Base-by-base conservation (phyloP, 92 coral and sea anemone species). In the Palythoa caribaeorum region DNA sequence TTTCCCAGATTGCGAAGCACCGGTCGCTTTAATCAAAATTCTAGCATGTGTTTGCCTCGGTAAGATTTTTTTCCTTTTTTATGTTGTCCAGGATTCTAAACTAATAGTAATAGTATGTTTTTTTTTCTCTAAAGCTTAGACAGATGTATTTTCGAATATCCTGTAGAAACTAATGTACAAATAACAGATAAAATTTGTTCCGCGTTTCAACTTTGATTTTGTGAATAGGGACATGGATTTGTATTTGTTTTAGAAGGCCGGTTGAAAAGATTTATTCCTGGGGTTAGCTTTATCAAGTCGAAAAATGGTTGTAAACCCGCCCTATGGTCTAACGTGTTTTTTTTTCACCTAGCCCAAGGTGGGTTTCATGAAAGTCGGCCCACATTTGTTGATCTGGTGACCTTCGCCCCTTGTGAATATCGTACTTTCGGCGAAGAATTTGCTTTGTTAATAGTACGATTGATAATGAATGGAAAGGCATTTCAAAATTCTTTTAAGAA, bases 41-140 rank as follows among this genome's bases (percentile, higher is more conserved):
- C 78, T 96, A 44, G 99, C 99, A 14, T 94, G 95, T 88, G 90
- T 91, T 14, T 96, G 98, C 38, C 92, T 96, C 13, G 98, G 99
- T 96, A 94, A 92, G 99, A 68, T 53, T 6, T 20, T 35, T 28
- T 52, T 2, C 14, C 21, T 50, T 17, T 50, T 50, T 9, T 9
- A 11, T 75, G 16, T 75, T n/a, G 13, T 9, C 12, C 79, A 13
- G 17, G n/a, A n/a, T 47, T 16, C 17, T 47, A 0, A 17, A 2
- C n/a, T 16, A 47, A 6, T 19, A n/a, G 39, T 13, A 9, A 15
- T 84, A 20, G 17, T 17, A 48, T 57, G 35, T 17, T 9, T 6
- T 28, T 40, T 77, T 70, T 59, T n/a, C 65, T 47, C 9, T 38
- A 66, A 70, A 35, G 50, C 38, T 38, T 14, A 60, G 6, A 16